phyloP scores from a whole-genome alignment of 2,888 invertebrate genomes.

The Yponomeuta sedellus region DNA sequence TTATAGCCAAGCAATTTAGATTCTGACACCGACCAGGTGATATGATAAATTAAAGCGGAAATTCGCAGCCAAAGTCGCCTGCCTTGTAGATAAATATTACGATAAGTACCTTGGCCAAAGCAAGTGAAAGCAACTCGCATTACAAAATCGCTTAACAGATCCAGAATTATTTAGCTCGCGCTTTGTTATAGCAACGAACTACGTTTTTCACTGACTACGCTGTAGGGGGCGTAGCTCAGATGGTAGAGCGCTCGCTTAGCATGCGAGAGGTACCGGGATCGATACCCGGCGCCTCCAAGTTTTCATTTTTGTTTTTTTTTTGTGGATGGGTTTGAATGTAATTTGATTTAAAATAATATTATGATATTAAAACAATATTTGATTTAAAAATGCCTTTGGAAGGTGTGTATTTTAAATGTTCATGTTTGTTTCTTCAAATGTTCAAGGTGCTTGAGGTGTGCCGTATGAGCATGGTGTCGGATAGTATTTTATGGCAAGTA shows the following conservation, averaged over 20 bases:
- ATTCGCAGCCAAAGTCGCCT: slow-evolving; percentile 4
- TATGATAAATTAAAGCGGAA: neutral
- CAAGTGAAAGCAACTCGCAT: slow-evolving; percentile 13
- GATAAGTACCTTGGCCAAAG: slow-evolving; percentile 19
- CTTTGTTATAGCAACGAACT: neutral
- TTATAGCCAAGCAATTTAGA: neutral
- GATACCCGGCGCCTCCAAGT: slow-evolving; percentile 41
- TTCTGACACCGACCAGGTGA: neutral
- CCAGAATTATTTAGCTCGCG: neutral
- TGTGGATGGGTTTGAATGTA: neutral
- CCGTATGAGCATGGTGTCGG: too few relatives aligned
- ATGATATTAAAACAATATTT: neutral
- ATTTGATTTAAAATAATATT: too few relatives aligned
- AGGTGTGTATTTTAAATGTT: neutral
- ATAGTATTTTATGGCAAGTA: too few relatives aligned
- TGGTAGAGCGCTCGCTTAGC: slow-evolving; percentile 34
- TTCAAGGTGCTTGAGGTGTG: neutral
- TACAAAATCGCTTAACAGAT: neutral
- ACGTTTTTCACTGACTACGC: neutral
- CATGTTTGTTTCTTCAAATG: too few relatives aligned
- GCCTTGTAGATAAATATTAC: slow-evolving; percentile 24
- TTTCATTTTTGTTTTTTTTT: slow-evolving; percentile 4
- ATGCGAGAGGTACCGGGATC: slow-evolving; percentile 35
- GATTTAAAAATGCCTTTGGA: neutral
- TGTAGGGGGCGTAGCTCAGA: slow-evolving; percentile 32